Evolutionary conservation across 2,888 invertebrate species (phyloP).

Genomic region (Caenorhabditis zanzibari): DNA sequence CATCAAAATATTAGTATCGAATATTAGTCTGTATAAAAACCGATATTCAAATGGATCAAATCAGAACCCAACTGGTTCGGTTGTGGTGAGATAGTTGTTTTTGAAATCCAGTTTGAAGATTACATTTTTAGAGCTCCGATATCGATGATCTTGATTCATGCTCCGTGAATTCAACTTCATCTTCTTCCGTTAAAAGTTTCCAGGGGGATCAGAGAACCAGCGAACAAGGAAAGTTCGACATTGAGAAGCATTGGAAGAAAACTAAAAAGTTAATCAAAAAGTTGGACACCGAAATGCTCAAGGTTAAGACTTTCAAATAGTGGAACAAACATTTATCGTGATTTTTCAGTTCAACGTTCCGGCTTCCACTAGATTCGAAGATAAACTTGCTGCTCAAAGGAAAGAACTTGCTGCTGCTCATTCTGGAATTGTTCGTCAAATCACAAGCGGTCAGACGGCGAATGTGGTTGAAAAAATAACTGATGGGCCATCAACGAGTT

Average conservation of each 20-base stretch:
- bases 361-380: constrained; percentile 19
- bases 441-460: constrained; percentile 3
- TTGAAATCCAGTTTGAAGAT: background rate
- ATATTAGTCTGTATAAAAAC: background rate
- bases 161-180: background rate
- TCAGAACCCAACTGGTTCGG: background rate
- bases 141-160: background rate
- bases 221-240: background rate
- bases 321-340: background rate
- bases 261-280: background rate
- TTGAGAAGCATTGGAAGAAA: background rate
- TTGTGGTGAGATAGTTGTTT: background rate
- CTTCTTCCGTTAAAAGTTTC: background rate
- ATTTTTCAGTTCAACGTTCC: constrained; percentile 31
- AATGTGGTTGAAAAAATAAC: background rate
- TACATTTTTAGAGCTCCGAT: background rate
- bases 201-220: background rate
- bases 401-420: background rate
- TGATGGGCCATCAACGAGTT: background rate
- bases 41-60: background rate
- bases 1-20: background rate
- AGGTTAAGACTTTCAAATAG: background rate
- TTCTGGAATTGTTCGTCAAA: constrained; percentile 6
- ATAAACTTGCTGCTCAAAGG: background rate
- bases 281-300: constrained; percentile 11